Base-by-base conservation (phyloP, 2,113 vertebrate species). In the Archilochus colubris region DNA sequence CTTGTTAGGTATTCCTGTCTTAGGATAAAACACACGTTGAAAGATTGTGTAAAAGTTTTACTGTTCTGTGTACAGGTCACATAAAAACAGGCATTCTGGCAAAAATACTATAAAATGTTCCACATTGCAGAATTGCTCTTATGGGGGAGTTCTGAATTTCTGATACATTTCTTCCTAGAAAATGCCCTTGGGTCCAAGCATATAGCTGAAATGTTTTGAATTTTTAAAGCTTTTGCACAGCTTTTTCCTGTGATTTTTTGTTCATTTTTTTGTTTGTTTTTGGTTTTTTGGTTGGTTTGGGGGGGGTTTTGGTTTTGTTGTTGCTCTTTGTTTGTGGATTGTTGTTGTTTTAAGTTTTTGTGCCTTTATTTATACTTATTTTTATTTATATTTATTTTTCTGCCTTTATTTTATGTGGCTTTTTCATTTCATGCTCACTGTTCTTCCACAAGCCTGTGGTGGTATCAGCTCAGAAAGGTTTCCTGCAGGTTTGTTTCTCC, bases 81-180 rank as follows among this genome's bases (percentile, higher is more conserved):
- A 83, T 50, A 69, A 74, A 76, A 92, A 95, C 87, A 53, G 61
- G 62, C 54, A 62, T 89, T 91, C 87, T 82, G 82, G 62, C n/a
- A 40, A 69, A 91, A 68, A 36, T 40, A 53, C 72, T 67, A 36
- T n/a, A 72, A 82, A 91, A 64, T 54, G 54, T 68, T 91, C 54
- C 25, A 30, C 44, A 50, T 5, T n/a, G 46, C 28, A 28, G 74
- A 96, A 96, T 54, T 85, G 62, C 25, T 91, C 96, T 82, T 91
- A 20, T 6, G 88, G 74, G 91, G 30, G 10, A 50, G 21, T 79
- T 91, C 87, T 69, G 84, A 91, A 79, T n/a, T 79, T 95, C 66
- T 64, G 36, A 40, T 27, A 30, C 40, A 10, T 82, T 94, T 89
- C 74, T 92, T 74, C 73, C 55, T 84, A 72, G 84, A 86, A 87